Evolutionary conservation across 2,888 invertebrate genomes (phyloP).

Genomic region (Sinodicranocentrus sp.): DNA sequence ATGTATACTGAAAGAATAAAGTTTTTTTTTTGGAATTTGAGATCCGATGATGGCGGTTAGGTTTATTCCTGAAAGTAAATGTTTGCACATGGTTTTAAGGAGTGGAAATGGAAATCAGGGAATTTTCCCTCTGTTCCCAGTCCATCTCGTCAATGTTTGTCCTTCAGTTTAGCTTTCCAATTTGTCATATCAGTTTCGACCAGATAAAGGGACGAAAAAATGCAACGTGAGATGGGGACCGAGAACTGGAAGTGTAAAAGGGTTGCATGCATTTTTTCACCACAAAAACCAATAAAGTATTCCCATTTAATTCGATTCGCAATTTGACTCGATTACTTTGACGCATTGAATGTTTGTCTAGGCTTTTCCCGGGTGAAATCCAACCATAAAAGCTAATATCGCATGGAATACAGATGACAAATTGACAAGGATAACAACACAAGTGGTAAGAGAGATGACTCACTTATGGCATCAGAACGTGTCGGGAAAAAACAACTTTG

Average conservation of each 20-base stretch:
- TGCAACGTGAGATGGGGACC: constrained; percentile 4
- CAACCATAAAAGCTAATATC: constrained; percentile 14
- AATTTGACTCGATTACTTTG: constrained; percentile 8
- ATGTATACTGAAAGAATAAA: no score
- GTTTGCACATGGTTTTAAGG: constrained; percentile 24
- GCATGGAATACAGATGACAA: constrained; percentile 19
- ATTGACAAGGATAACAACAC: constrained; percentile 15
- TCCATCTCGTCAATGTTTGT: not conserved
- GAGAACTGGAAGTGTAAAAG: not conserved
- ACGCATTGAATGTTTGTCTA: not conserved
- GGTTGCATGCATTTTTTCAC: not conserved
- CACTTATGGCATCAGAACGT: not conserved
- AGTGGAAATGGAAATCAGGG: constrained; percentile 10
- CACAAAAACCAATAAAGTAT: constrained; percentile 23
- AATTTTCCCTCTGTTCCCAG: constrained; percentile 12
- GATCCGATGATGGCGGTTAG: not conserved
- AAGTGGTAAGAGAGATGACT: constrained; percentile 6
- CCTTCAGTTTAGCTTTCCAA: not conserved
- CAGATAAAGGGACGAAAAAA: not conserved
- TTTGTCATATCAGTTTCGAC: constrained; percentile 22
- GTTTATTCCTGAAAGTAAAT: constrained; percentile 12
- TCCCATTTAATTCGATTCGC: constrained; percentile 3
- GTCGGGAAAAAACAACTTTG: not conserved
- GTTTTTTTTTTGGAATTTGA: no score
- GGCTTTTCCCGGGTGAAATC: not conserved